Base-by-base conservation (phyloP, 2,888 invertebrate genomes). In the Agrotis exclamationis region DNA sequence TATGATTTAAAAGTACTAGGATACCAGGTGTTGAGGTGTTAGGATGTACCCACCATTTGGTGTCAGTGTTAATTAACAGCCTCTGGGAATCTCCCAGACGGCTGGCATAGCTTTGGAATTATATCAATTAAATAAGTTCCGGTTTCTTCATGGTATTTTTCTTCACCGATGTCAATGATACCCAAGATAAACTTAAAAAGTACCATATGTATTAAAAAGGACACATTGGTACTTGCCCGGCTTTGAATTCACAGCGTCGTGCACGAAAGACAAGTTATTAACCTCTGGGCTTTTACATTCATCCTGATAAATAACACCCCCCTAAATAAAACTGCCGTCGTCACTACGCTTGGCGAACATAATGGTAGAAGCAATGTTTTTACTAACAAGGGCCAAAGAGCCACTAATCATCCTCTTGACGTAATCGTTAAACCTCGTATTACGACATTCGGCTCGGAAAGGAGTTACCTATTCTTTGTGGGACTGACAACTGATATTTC, bases 381-480 rank as follows among this genome's bases (percentile, higher is more conserved):
- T 74, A 57, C 51, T 45, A 57, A 13, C 50, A 57, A 50, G 20
- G 14, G 33, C 45, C 22, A 72, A 47, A 50, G 50, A 74, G 33
- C 33, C 33, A 50, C 74, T 73, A 71, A 73, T 63, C 48, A 63
- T 73, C 44, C 54, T 70, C 44, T 74, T 74, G 22, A 74, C 44
- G 44, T 64, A 64, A 74, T 64, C 64, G 44, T 39, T 53, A 62
- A 72, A 72, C 56, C 44, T 14, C 45, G 18, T 22, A 50, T 59
- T 56, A 50, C 9, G 6, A 18, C 48, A 72, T 74, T 45, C 22
- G 18, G n/a, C 48, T 56, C 33, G 44, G 44, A 45, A 74, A 74
- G 54, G 48, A 57, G 65, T 64, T 47, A 51, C 44, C 64, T 56
- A 50, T 51, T 65, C 65, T 50, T 74, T 57, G 45, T 64, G 28